These are phyloP conservation scores for Tinamus guttatus DNA, from an alignment of 2,113 vertebrate species.

Conservation along the genomic window DNA sequence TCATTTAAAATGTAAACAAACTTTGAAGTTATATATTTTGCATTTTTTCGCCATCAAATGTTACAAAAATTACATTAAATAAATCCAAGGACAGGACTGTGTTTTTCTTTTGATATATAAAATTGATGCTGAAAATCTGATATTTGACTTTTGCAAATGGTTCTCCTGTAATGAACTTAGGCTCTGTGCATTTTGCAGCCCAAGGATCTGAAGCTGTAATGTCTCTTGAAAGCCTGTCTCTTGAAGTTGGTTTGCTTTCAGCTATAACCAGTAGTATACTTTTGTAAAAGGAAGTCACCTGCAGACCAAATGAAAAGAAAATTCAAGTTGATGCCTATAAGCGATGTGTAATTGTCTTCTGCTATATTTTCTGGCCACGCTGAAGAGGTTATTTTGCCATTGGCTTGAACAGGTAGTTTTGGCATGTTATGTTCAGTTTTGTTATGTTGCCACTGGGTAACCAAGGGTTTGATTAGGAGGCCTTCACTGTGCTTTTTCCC, in stretches of 20 bases:
- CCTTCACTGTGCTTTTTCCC: neutral
- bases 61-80: neutral
- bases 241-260: neutral
- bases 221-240: neutral
- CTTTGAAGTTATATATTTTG: neutral
- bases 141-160: neutral
- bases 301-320: neutral
- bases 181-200: neutral
- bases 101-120: neutral
- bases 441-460: neutral
- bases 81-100: neutral
- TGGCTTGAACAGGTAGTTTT: neutral
- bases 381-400: neutral
- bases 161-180: neutral
- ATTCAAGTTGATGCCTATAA: neutral
- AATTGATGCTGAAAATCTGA: neutral
- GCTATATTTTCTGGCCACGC: neutral
- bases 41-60: neutral
- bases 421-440: neutral
- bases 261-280: neutral
- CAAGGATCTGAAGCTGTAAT: neutral
- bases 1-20: neutral
- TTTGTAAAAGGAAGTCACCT: neutral
- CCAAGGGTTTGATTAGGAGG: neutral
- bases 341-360: neutral